Evolutionary conservation across 2,888 invertebrate genomes (phyloP).

Genomic region (Pinctada fucata): DNA sequence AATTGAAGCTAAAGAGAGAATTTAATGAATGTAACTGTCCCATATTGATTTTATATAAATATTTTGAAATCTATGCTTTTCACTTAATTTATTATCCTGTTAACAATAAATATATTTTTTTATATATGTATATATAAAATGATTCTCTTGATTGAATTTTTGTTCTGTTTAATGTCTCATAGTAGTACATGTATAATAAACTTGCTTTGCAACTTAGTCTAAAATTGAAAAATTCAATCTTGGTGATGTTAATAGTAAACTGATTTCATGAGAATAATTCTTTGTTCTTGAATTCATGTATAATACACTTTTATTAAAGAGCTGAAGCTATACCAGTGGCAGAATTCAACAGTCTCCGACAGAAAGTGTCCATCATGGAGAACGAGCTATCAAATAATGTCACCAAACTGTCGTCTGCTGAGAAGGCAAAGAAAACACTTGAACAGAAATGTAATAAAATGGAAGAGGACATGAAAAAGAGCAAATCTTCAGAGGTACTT

Average conservation of each 20-base stretch:
- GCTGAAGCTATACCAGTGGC: conserved; percentile 55
- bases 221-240: too few species aligned
- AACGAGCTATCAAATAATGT: conserved; percentile 69
- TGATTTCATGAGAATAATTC: too few species aligned
- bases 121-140: too few species aligned
- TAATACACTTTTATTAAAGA: conserved; percentile 35
- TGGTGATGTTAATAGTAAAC: too few species aligned
- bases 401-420: conserved; percentile 61
- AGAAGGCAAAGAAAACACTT: conserved; percentile 63
- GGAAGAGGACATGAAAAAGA: conserved; percentile 65
- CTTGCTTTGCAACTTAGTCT: too few species aligned
- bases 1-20: too few species aligned
- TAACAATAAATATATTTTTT: too few species aligned
- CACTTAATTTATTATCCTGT: neutral
- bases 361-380: conserved; percentile 70
- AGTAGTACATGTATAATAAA: too few species aligned
- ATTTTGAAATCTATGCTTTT: neutral
- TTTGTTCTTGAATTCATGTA: too few species aligned
- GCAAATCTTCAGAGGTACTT: conserved; percentile 61
- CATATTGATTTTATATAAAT: neutral
- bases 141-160: too few species aligned
- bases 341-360: conserved; percentile 60
- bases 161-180: too few species aligned
- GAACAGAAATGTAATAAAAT: conserved; percentile 63
- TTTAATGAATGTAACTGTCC: too few species aligned